Evolutionary conservation across 1,140 invertebrate genomes (phyloP).

Genomic region (Microplitis mediator): DNA sequence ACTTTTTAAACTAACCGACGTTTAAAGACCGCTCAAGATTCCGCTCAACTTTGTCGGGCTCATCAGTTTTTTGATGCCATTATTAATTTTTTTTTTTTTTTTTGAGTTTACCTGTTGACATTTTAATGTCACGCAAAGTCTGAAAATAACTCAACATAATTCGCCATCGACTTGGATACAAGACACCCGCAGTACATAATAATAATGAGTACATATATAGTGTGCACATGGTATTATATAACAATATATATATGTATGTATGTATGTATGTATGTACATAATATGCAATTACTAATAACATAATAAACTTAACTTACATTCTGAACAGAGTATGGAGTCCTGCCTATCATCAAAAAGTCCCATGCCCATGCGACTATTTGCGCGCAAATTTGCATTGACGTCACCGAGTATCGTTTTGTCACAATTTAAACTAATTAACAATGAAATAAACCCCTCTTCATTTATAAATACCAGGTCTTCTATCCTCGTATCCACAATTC

Average conservation of each 20-base stretch:
- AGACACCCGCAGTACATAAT: neutral
- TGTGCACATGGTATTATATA: too few relatives aligned
- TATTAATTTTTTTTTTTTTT: neutral
- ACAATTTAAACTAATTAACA: neutral
- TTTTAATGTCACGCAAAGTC: constrained; percentile 2
- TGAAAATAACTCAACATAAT: constrained; percentile 3
- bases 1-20: too few relatives aligned
- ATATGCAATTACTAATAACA: neutral
- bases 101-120: neutral
- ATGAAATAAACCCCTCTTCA: too few relatives aligned
- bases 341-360: constrained; percentile 46
- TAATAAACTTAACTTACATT: constrained; percentile 43
- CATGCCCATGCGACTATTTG: constrained; percentile 53
- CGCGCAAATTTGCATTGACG: constrained; percentile 55
- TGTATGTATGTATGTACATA: neutral
- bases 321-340: constrained; percentile 47
- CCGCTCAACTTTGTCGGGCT: too few relatives aligned
- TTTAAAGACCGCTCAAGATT: too few relatives aligned
- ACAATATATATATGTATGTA: neutral
- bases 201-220: neutral
- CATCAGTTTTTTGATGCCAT: neutral
- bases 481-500: too few relatives aligned
- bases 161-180: neutral
- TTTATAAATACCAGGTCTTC: too few relatives aligned
- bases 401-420: constrained; percentile 31